phyloP scores from a whole-genome alignment of 1,140 invertebrate species.

The Agrilus planipennis region DNA sequence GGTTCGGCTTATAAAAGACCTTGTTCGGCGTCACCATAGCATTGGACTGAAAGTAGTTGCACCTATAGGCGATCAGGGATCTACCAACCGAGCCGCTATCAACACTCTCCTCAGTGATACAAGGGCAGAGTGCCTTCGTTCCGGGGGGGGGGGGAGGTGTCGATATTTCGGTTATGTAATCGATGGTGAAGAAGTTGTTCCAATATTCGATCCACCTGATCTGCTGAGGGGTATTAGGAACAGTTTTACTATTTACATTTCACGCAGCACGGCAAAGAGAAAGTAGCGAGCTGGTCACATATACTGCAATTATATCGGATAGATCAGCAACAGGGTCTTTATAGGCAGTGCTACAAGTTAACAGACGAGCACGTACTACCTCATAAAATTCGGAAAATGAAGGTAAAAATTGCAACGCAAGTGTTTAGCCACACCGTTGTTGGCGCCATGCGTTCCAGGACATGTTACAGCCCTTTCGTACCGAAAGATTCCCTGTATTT shows the following conservation, averaged over 20 bases:
- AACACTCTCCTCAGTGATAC: conserved; percentile 4
- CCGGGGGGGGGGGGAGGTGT: conserved; percentile 1
- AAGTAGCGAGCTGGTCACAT: conserved; percentile 1
- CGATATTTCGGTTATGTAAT: conserved; percentile 7
- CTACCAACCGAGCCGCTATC: conserved; percentile 8
- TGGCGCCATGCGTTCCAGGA: too few relatives aligned
- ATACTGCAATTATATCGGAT: neutral
- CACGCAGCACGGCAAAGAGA: neutral
- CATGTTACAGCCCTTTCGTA: too few relatives aligned
- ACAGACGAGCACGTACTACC: conserved; percentile 5
- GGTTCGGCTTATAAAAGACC: too few relatives aligned
- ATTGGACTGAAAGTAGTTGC: conserved; percentile 9
- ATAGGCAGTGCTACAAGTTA: conserved; percentile 1
- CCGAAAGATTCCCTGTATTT: too few relatives aligned
- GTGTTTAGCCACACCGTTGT: conserved; percentile 1
- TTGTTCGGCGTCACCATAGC: too few relatives aligned
- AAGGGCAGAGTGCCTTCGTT: neutral
- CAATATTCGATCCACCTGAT: conserved; percentile 13
- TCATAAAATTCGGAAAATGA: conserved; percentile 1
- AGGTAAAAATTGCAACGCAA: neutral
- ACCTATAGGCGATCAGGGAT: conserved; percentile 8
- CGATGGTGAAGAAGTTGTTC: conserved; percentile 10
- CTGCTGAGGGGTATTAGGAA: conserved; percentile 14
- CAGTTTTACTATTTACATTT: conserved; percentile 13
- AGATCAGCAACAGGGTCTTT: neutral